Percentiles rank a stretch among this genome's conserved stretches.
Evolutionary conservation across 2,797 vertebrate genomes (phyloP).

Genomic region (Okamejei kenojei): DNA sequence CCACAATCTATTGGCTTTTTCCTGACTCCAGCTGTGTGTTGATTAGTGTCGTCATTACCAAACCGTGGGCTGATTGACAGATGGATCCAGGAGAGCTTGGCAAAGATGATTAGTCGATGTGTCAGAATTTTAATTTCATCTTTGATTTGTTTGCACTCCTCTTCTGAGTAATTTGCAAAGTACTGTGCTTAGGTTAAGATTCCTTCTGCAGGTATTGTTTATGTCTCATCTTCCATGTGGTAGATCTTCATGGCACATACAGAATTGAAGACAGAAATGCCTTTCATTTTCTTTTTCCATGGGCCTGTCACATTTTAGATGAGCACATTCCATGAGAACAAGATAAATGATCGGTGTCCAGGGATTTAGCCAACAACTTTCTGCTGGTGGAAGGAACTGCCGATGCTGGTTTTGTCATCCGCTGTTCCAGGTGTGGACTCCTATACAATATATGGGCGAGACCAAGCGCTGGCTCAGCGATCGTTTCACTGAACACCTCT

Average conservation of each 20-base stretch:
- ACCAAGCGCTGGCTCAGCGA: no score
- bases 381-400: no score
- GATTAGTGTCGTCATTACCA: constrained; percentile 4
- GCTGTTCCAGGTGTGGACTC: no score
- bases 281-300: not conserved
- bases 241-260: not conserved
- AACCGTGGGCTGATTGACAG: not conserved
- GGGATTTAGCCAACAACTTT: not conserved
- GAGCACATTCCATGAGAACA: not conserved
- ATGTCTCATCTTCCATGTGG: not conserved
- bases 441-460: no score
- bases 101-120: not conserved
- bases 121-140: constrained; percentile 23
- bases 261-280: no score
- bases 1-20: not conserved
- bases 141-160: not conserved
- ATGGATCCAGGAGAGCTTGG: not conserved
- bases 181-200: not conserved
- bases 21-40: not conserved
- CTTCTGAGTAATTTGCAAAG: not conserved
- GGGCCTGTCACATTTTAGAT: not conserved
- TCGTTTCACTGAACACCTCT: no score
- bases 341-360: not conserved
- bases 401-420: no score
- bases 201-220: not conserved